A percentile compares a stretch with the other conserved stretches of the same genome.
phyloP scores from a whole-genome alignment of 2,113 vertebrate species.

The Pteruthius melanotis region DNA sequence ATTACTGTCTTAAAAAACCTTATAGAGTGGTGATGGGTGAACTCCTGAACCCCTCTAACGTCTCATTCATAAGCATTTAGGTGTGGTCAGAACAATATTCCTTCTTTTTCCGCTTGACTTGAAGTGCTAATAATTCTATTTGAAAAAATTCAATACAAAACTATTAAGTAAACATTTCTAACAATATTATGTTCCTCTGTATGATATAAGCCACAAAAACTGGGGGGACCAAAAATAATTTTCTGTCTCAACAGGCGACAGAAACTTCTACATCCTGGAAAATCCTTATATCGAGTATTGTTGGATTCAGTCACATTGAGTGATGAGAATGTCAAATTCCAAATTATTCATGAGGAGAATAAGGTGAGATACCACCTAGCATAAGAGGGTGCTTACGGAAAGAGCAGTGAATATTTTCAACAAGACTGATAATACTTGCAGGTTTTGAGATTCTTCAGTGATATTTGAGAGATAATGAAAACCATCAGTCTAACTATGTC shows the following conservation, averaged over 20 bases:
- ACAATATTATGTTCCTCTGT: neutral
- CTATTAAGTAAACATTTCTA: neutral
- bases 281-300: conserved; percentile 70
- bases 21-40: neutral
- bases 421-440: neutral
- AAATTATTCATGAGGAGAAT: conserved; percentile 70
- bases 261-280: conserved; percentile 70
- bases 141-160: neutral
- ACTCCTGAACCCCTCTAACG: neutral
- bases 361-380: conserved; percentile 64
- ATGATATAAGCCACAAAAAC: neutral
- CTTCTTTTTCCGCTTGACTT: neutral
- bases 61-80: neutral
- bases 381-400: neutral
- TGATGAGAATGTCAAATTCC: conserved; percentile 75
- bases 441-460: neutral
- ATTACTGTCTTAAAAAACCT: neutral
- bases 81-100: neutral
- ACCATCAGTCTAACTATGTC: neutral
- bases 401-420: neutral
- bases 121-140: neutral
- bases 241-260: conserved; percentile 76
- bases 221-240: neutral
- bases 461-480: neutral
- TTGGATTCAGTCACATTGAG: conserved; percentile 78